phyloP scores from a whole-genome alignment of 1,140 invertebrate genomes.

The Saccostrea cuccullata region DNA sequence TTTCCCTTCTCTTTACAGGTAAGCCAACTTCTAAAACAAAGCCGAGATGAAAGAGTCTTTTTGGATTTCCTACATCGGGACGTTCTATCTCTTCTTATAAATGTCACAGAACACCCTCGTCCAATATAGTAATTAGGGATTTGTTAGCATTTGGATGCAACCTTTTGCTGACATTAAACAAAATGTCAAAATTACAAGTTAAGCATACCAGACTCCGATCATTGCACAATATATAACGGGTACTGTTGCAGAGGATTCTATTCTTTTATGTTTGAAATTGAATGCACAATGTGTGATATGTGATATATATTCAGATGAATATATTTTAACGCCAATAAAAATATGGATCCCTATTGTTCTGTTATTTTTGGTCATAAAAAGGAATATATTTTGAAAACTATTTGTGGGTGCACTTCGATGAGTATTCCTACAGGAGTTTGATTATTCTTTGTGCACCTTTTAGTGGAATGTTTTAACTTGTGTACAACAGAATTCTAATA shows the following conservation, averaged over 20 bases:
- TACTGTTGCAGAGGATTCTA: neutral
- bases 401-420: neutral
- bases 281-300: constrained; percentile 1
- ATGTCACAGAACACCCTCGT: constrained; percentile 32
- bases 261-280: neutral
- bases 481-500: neutral
- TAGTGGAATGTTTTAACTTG: neutral
- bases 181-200: constrained; percentile 38
- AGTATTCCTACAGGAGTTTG: neutral
- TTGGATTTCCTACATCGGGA: constrained; percentile 7
- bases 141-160: constrained; percentile 37
- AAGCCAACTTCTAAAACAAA: neutral
- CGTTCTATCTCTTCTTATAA: constrained; percentile 30
- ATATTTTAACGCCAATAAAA: neutral
- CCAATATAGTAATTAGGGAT: constrained; percentile 33
- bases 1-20: neutral
- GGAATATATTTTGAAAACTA: neutral
- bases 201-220: constrained; percentile 29
- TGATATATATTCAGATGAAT: neutral
- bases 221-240: constrained; percentile 35
- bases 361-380: neutral
- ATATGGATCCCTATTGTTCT: neutral
- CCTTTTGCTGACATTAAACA: constrained; percentile 37
- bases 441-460: neutral
- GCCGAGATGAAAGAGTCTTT: neutral